Evolutionary conservation across 2,888 invertebrate genomes (phyloP).

Genomic region (Keiferia lycopersicella): DNA sequence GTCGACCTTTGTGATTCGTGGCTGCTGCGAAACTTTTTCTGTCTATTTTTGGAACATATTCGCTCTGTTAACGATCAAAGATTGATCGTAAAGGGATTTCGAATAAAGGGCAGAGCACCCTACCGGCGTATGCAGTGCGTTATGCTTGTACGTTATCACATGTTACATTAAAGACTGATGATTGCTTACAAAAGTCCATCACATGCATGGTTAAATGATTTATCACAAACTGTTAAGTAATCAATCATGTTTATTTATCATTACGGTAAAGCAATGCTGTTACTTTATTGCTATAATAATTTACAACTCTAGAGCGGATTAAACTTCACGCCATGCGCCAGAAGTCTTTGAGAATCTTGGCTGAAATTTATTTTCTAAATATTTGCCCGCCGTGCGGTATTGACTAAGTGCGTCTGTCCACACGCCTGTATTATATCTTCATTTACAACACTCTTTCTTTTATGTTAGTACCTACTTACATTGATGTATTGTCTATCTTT

Average conservation of each 20-base stretch:
- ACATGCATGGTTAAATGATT: neutral
- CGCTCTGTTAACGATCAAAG: conserved; percentile 18
- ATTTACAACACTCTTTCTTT: neutral
- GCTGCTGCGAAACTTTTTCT: conserved; percentile 14
- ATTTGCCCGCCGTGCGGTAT: conserved; percentile 10
- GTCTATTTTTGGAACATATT: conserved; percentile 33
- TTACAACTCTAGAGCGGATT: conserved; percentile 10
- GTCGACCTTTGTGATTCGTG: conserved; percentile 25
- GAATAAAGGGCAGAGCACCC: too few species aligned
- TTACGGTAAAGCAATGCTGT: neutral
- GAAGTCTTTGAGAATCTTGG: conserved; percentile 4
- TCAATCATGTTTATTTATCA: conserved; percentile 12
- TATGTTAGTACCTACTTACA: neutral
- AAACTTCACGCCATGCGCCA: neutral
- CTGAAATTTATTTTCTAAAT: conserved; percentile 9
- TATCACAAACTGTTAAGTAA: neutral
- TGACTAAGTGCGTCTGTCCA: neutral
- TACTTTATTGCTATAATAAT: neutral
- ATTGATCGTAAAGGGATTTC: neutral
- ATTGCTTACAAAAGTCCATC: neutral
- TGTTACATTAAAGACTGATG: too few species aligned
- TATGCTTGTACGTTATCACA: too few species aligned
- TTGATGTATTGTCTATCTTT: neutral
- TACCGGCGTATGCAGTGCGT: too few species aligned
- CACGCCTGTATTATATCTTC: neutral